Percentiles rank a stretch among this genome's conserved stretches.
phyloP scores from a whole-genome alignment of 2,113 vertebrate genomes.

The Elaphurus davidianus region DNA sequence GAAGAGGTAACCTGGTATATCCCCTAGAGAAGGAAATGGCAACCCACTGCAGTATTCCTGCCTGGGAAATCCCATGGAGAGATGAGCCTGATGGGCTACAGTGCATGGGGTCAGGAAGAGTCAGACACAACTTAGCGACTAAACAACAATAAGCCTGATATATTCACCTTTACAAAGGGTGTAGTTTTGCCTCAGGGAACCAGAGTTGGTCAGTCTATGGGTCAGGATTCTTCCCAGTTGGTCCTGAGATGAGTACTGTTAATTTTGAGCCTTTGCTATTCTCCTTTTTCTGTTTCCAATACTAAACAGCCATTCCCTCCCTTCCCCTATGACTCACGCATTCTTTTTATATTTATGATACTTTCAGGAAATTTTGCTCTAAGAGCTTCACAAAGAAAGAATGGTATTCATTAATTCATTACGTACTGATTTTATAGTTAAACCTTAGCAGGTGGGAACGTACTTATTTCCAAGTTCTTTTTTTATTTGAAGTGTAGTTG shows the following conservation, averaged over 20 bases:
- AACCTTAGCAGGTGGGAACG: not conserved
- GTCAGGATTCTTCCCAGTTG: not conserved
- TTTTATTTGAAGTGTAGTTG: not conserved
- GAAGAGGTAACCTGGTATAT: not conserved
- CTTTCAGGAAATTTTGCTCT: conserved; percentile 17
- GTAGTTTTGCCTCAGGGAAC: not conserved
- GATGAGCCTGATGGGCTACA: not conserved
- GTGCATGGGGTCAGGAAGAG: not conserved
- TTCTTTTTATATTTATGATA: not conserved
- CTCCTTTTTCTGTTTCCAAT: not conserved
- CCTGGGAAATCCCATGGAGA: not conserved
- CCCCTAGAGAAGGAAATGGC: not conserved
- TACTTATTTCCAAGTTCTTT: not conserved
- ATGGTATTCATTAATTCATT: not conserved
- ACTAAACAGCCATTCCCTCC: not conserved
- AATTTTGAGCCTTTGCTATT: not conserved
- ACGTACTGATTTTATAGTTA: not conserved
- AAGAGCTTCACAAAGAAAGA: not conserved
- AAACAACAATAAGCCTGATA: not conserved
- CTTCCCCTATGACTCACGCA: not conserved
- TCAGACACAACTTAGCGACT: not conserved
- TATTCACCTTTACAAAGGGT: not conserved
- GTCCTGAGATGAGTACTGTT: not conserved
- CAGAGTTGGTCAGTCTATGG: not conserved
- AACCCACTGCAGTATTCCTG: not conserved